phyloP scores from a whole-genome alignment of 2,888 invertebrate species.

The Plagiodera versicolora region DNA sequence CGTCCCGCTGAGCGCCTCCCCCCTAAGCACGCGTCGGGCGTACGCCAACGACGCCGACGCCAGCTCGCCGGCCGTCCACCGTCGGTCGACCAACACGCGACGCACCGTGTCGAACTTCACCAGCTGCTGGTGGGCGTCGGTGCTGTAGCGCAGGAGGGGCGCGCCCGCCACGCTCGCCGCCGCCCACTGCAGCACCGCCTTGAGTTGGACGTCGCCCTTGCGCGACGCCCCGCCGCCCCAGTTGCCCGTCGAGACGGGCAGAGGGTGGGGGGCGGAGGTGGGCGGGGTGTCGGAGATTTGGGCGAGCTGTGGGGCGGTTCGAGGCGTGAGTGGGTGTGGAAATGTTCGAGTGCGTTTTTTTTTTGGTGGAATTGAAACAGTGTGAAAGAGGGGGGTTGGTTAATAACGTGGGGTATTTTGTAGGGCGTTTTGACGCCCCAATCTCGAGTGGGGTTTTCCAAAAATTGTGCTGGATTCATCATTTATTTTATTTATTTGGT shows the following conservation, averaged over 20 bases:
- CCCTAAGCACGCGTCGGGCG: conserved; percentile 62
- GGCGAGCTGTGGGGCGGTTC: conserved; percentile 65
- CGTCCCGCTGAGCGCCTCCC: conserved; percentile 60
- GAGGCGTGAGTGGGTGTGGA: too few relatives aligned
- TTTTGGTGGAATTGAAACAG: too few relatives aligned
- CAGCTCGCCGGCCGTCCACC: conserved; percentile 78
- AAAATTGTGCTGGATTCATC: too few relatives aligned
- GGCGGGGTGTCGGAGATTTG: conserved; percentile 60
- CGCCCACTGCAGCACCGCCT: conserved; percentile 80
- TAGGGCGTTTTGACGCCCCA: too few relatives aligned
- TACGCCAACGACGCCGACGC: conserved; percentile 69
- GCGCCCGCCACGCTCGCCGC: conserved; percentile 78
- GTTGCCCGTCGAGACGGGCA: conserved; percentile 75
- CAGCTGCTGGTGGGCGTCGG: conserved; percentile 68
- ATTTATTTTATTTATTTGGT: too few relatives aligned
- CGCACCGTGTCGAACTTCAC: conserved; percentile 74
- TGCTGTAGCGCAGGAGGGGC: conserved; percentile 75
- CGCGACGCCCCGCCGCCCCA: conserved; percentile 78
- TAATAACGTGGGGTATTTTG: too few relatives aligned
- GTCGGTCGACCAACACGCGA: conserved; percentile 70
- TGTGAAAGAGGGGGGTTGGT: too few relatives aligned
- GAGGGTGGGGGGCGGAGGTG: conserved; percentile 42
- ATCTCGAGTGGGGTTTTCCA: too few relatives aligned
- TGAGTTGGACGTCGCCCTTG: conserved; percentile 76
- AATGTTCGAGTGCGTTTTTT: too few relatives aligned